Evolutionary conservation across 2,888 invertebrate genomes (phyloP).

Genomic region (Metalampra italica): DNA sequence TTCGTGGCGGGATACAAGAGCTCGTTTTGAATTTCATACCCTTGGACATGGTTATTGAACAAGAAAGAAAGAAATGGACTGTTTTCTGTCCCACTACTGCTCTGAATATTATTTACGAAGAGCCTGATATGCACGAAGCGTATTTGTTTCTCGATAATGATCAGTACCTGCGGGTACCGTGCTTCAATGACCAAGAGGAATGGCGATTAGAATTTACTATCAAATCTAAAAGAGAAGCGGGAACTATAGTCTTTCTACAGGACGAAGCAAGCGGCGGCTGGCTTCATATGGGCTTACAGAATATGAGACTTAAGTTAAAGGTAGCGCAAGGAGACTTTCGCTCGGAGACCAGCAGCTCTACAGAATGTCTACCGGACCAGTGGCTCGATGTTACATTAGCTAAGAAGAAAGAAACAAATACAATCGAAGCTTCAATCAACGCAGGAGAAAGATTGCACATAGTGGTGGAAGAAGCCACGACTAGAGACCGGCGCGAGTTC

Average conservation of each 20-base stretch:
- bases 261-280: constrained; percentile 38
- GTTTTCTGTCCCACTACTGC: constrained; percentile 43
- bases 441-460: constrained; percentile 56
- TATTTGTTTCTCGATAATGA: constrained; percentile 46
- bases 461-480: constrained; percentile 27
- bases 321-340: constrained; percentile 37
- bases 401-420: constrained; percentile 46
- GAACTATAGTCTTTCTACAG: constrained; percentile 52
- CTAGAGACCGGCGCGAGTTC: constrained; percentile 17
- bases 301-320: constrained; percentile 57
- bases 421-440: constrained; percentile 63
- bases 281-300: constrained; percentile 53
- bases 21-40: constrained; percentile 66
- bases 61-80: constrained; percentile 21
- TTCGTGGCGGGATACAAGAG: constrained; percentile 69
- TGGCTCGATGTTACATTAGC: constrained; percentile 59
- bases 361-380: constrained; percentile 47
- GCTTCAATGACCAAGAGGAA: constrained; percentile 47
- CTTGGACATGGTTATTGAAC: constrained; percentile 40
- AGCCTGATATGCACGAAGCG: constrained; percentile 54
- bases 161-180: constrained; percentile 58
- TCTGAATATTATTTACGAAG: constrained; percentile 61
- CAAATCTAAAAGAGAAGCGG: constrained; percentile 50
- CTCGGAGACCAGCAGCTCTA: constrained; percentile 52
- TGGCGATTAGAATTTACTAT: constrained; percentile 61